Conservation (phyloP, 2,113 vertebrate species). For the mouse (Mus musculus) region DNA sequence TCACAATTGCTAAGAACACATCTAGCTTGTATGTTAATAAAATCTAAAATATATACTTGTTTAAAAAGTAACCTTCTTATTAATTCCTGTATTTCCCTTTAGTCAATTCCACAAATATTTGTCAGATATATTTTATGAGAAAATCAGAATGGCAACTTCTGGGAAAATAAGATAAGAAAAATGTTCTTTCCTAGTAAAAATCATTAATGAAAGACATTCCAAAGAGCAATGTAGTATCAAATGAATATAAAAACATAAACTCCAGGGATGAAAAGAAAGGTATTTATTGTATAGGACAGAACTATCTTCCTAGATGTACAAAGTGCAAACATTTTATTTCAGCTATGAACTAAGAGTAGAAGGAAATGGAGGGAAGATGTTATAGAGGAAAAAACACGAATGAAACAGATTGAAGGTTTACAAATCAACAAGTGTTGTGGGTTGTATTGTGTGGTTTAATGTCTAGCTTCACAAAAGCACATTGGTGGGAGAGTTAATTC, state of each 20-base stretch:
- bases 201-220: neutral
- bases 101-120: constrained; percentile 28
- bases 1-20: neutral
- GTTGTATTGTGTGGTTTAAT: neutral
- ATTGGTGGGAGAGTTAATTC: neutral
- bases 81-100: constrained; percentile 15
- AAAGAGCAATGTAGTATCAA: neutral
- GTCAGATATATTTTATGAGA: neutral
- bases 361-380: neutral
- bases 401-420: neutral
- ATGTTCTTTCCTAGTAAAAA: neutral
- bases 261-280: neutral
- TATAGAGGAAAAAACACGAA: neutral
- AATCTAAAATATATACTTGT: neutral
- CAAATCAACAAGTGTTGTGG: neutral
- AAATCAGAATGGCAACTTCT: neutral
- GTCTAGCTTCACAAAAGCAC: neutral
- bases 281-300: neutral
- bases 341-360: constrained; percentile 15
- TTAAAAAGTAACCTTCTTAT: constrained; percentile 39
- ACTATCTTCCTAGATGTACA: neutral
- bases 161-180: neutral
- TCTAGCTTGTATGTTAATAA: neutral
- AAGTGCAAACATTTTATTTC: constrained; percentile 47
- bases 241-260: neutral